phyloP scores from a whole-genome alignment of 2,113 vertebrate genomes.

The Hemiprocne comata region DNA sequence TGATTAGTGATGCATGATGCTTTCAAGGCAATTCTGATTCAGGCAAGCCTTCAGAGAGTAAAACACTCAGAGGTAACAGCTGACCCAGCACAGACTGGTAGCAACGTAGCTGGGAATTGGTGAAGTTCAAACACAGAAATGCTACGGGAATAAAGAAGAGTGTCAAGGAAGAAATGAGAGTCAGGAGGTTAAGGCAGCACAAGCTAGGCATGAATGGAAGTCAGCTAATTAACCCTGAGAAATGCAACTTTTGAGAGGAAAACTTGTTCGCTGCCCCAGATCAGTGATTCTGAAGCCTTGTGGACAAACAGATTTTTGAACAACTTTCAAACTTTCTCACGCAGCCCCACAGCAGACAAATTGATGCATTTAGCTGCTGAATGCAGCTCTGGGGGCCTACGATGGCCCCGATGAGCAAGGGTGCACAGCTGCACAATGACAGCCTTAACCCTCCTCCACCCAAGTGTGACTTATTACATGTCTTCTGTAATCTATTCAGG shows the following conservation, averaged over 20 bases:
- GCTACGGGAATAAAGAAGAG: background rate
- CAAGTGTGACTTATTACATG: rapidly evolving
- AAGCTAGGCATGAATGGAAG: constrained; percentile 23
- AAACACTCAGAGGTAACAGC: background rate
- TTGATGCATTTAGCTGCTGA: background rate
- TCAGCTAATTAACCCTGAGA: constrained; percentile 30
- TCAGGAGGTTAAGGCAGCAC: background rate
- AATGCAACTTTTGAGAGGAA: constrained; percentile 1
- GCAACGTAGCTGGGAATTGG: background rate
- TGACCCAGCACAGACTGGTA: background rate
- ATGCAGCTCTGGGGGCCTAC: rapidly evolving
- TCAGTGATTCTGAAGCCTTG: background rate
- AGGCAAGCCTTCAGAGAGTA: background rate
- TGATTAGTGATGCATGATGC: background rate
- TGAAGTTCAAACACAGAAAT: background rate
- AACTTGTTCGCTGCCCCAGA: background rate
- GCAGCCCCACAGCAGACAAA: constrained; percentile 3
- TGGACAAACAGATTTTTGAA: background rate
- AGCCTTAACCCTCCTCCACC: background rate
- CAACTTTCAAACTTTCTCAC: constrained; percentile 31
- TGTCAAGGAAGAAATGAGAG: background rate
- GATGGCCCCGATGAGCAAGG: background rate
- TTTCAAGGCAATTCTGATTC: background rate
- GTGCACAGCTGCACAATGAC: background rate
- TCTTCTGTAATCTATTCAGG: background rate